Evolutionary conservation across 2,113 vertebrate species (phyloP).

Genomic region (Pterocles orientalis): DNA sequence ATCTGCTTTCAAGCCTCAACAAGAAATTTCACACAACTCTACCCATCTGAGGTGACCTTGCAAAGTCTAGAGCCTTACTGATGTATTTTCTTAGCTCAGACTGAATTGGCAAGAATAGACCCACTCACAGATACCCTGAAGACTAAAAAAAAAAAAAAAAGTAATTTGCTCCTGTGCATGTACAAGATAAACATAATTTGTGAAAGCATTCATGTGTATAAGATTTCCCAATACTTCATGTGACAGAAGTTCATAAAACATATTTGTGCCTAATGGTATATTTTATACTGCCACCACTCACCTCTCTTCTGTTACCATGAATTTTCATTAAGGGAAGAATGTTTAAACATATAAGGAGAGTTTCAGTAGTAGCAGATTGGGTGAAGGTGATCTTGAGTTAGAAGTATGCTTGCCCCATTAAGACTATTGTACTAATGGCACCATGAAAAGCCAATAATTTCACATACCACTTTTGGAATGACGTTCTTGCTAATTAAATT

Average conservation of each 20-base stretch:
- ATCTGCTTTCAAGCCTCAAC: constrained; percentile 7
- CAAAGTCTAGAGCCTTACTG: background rate
- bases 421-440: background rate
- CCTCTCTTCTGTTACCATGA: background rate
- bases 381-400: background rate
- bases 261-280: background rate
- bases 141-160: background rate
- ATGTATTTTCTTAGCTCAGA: background rate
- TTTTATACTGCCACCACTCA: background rate
- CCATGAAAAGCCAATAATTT: background rate
- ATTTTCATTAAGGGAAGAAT: background rate
- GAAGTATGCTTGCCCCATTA: background rate
- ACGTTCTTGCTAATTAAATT: background rate
- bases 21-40: background rate
- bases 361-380: background rate
- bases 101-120: background rate
- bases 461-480: background rate
- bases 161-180: background rate
- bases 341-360: background rate
- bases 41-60: background rate
- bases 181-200: constrained; percentile 17
- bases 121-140: background rate
- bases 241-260: constrained; percentile 11
- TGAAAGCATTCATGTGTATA: background rate
- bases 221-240: constrained; percentile 23